Percentiles rank a stretch among this genome's conserved stretches.
Evolutionary conservation across 1,140 invertebrate genomes (phyloP).

Genomic region (Drosophila seguyi): DNA sequence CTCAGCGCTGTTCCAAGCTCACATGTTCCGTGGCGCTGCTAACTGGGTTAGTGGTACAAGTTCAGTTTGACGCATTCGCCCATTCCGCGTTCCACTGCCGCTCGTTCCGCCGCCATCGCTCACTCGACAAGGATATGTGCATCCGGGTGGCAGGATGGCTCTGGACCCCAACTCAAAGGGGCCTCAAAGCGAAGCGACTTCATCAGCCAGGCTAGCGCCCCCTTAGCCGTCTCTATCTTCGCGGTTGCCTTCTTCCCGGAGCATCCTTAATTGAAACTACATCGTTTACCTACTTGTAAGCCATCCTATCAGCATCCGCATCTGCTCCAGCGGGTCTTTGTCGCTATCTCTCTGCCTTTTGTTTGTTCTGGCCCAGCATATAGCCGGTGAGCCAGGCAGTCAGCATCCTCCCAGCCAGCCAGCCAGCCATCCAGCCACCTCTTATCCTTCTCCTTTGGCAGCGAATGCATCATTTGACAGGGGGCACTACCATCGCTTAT

Average conservation of each 20-base stretch:
- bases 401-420: background rate
- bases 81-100: conserved; percentile 52
- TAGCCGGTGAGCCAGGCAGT: conserved; percentile 7
- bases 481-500: conserved; percentile 35
- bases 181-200: conserved; percentile 16
- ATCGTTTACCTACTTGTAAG: conserved; percentile 74
- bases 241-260: conserved; percentile 34
- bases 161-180: conserved; percentile 9
- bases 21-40: conserved; percentile 22
- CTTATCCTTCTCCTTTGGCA: conserved; percentile 8
- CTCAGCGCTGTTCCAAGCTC: background rate
- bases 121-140: conserved; percentile 36
- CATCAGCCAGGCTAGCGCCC: conserved; percentile 12
- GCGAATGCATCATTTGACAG: conserved; percentile 44
- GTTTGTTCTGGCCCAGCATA: conserved; percentile 67
- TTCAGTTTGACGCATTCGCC: conserved; percentile 70
- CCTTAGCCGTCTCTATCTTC: background rate
- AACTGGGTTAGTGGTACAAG: conserved; percentile 85
- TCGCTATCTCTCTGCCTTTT: conserved; percentile 57
- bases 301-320: conserved; percentile 56
- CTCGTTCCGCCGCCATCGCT: conserved; percentile 25
- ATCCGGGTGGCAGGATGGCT: conserved; percentile 30
- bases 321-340: conserved; percentile 38
- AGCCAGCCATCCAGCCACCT: conserved; percentile 5
- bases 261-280: conserved; percentile 72